Percentiles rank a stretch among this genome's conserved stretches.
Conservation (phyloP, 2,797 vertebrate species). For the Molossus alvarezi region DNA sequence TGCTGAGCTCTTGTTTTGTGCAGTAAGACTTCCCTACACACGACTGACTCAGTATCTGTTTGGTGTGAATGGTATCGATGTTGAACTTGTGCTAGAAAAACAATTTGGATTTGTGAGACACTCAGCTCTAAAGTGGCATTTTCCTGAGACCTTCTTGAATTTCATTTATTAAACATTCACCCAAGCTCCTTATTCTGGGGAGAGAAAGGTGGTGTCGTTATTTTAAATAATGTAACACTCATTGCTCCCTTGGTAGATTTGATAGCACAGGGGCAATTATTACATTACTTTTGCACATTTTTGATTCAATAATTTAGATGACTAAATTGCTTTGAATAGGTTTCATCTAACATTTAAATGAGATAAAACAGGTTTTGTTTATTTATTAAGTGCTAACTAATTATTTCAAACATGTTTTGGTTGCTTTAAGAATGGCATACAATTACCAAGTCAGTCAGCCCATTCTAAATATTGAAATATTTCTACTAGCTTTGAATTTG, state of each 20-base stretch:
- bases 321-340: conserved; percentile 73
- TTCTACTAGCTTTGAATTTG: conserved; percentile 52
- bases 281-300: conserved; percentile 64
- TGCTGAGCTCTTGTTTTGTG: conserved; percentile 61
- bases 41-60: conserved; percentile 77
- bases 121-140: conserved; percentile 57
- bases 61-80: conserved; percentile 73
- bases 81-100: conserved; percentile 77
- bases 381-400: conserved; percentile 73
- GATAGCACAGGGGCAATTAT: conserved; percentile 65
- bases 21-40: conserved; percentile 54
- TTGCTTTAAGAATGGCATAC: conserved; percentile 68
- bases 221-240: conserved; percentile 69
- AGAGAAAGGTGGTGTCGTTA: background rate
- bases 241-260: conserved; percentile 71
- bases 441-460: conserved; percentile 32
- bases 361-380: conserved; percentile 56
- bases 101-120: conserved; percentile 75
- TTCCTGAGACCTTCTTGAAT: conserved; percentile 65
- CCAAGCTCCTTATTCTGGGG: conserved; percentile 35
- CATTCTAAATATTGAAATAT: conserved; percentile 49
- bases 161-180: conserved; percentile 77
- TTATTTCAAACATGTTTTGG: conserved; percentile 76
- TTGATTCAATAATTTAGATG: conserved; percentile 67
- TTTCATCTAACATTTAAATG: conserved; percentile 70